Evolutionary conservation across 2,113 vertebrate species (phyloP).

Genomic region (Ictalurus punctatus): DNA sequence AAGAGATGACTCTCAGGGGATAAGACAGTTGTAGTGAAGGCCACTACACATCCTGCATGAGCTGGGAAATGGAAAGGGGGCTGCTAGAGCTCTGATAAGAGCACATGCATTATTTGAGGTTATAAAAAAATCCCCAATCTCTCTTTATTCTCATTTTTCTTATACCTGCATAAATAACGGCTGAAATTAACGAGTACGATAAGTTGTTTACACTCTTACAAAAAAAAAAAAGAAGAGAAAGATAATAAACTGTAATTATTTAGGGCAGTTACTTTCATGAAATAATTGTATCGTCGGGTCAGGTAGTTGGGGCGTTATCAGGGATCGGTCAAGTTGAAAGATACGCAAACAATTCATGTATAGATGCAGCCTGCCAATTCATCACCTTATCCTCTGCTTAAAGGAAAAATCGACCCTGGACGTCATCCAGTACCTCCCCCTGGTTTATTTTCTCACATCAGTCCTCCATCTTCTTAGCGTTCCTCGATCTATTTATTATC

Average conservation of each 20-base stretch:
- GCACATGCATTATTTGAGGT: neutral
- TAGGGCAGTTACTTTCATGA: neutral
- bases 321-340: neutral
- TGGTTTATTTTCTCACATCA: too few relatives aligned
- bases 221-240: neutral
- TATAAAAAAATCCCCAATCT: neutral
- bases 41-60: neutral
- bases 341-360: neutral
- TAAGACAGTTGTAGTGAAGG: neutral
- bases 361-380: neutral
- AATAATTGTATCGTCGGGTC: neutral
- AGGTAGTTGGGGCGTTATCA: neutral
- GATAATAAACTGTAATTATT: neutral
- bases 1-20: neutral
- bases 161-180: neutral
- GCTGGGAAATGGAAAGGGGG: neutral
- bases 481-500: too few relatives aligned
- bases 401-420: neutral
- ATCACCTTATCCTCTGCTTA: conserved; percentile 1
- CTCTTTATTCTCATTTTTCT: neutral
- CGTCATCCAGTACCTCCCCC: too few relatives aligned
- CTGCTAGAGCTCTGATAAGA: neutral
- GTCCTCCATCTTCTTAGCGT: too few relatives aligned
- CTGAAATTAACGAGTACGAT: neutral
- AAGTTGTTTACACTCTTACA: neutral